A percentile compares a stretch with the other conserved stretches of the same genome.
phyloP scores from a whole-genome alignment of 2,797 vertebrate genomes.

The Schizopygopsis malacanthus region DNA sequence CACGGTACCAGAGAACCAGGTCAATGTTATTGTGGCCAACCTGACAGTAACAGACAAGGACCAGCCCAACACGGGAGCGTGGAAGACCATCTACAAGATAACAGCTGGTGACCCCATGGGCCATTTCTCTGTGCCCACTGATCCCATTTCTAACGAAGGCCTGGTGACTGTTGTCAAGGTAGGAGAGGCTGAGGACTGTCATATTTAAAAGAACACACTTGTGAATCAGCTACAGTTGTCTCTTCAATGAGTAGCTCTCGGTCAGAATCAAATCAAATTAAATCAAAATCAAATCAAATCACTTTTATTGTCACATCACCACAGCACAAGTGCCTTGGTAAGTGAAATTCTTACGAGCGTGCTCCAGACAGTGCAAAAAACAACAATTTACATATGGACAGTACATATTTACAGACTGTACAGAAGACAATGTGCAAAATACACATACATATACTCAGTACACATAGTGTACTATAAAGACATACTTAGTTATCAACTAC shows the following conservation, averaged over 20 bases:
- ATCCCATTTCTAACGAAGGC: conserved; percentile 93
- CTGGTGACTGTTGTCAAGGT: conserved; percentile 97
- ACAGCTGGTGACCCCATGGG: conserved; percentile 89
- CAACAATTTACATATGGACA: too few species aligned
- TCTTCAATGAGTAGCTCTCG: background rate
- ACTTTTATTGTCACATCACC: too few species aligned
- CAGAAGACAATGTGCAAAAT: too few species aligned
- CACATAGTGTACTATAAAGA: too few species aligned
- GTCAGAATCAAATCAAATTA: too few species aligned
- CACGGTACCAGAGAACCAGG: conserved; percentile 92
- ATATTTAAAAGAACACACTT: background rate
- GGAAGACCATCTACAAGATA: conserved; percentile 92
- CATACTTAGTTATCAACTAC: too few species aligned
- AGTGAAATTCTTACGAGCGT: too few species aligned
- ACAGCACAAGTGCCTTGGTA: too few species aligned
- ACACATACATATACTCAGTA: too few species aligned
- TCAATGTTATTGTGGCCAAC: conserved; percentile 92
- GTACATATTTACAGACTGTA: too few species aligned
- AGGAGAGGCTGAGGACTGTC: conserved; percentile 36
- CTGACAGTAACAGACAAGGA: conserved; percentile 96
- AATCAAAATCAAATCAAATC: too few species aligned
- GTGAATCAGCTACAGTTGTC: background rate
- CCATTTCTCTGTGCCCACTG: conserved; percentile 90
- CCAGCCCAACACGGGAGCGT: conserved; percentile 91
- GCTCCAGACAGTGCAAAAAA: too few species aligned